These are phyloP conservation scores for Tetragonula carbonaria DNA, from an alignment of 2,888 invertebrate genomes.

Conservation along the genomic window DNA sequence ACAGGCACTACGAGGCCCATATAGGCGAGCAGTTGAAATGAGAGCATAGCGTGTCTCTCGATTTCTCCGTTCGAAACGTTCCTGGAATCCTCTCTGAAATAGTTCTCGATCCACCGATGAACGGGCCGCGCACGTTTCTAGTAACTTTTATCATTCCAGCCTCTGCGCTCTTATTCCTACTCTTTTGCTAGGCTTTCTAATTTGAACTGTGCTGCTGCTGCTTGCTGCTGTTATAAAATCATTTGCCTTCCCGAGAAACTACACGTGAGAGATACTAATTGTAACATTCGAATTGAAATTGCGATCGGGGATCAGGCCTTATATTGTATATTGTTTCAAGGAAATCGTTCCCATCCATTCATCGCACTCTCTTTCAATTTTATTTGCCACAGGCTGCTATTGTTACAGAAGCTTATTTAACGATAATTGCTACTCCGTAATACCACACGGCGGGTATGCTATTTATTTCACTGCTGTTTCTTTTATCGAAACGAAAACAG, in stretches of 20 bases:
- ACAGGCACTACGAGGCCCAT: conserved; percentile 48
- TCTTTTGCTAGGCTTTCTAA: conserved; percentile 37
- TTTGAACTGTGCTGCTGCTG: conserved; percentile 28
- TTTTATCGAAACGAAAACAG: neutral
- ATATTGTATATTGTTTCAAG: neutral
- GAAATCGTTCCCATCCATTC: neutral
- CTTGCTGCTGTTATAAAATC: conserved; percentile 44
- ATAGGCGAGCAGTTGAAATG: conserved; percentile 54
- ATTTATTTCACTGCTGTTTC: neutral
- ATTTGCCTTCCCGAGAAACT: conserved; percentile 37
- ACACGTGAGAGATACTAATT: neutral
- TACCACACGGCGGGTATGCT: neutral
- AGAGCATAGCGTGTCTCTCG: conserved; percentile 59
- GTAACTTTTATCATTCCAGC: conserved; percentile 45
- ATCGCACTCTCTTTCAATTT: neutral
- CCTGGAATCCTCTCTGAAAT: conserved; percentile 59
- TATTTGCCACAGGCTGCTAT: neutral
- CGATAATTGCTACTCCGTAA: neutral
- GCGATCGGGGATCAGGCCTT: neutral
- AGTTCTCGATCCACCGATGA: conserved; percentile 48
- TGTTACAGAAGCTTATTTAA: neutral
- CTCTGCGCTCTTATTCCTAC: conserved; percentile 17
- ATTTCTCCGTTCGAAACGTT: conserved; percentile 59
- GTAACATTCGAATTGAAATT: neutral
- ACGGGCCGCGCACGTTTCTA: conserved; percentile 37